A percentile compares a stretch with the other conserved stretches of the same genome.
phyloP scores from a whole-genome alignment of 2,888 invertebrate species.

The Drosophila histrio region DNA sequence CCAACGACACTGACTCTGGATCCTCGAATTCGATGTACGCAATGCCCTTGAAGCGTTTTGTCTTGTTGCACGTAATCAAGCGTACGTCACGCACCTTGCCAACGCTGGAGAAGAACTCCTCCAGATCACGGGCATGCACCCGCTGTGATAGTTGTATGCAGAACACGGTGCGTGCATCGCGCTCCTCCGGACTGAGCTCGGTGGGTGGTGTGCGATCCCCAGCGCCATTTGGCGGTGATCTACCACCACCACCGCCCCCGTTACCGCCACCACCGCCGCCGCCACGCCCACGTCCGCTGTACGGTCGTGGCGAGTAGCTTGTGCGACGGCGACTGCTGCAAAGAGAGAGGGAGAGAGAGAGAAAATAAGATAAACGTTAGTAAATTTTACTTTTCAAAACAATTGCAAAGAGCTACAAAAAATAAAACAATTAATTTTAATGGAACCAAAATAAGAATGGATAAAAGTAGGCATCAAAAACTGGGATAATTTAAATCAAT shows the following conservation, averaged over 20 bases:
- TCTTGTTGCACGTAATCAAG: slow-evolving; percentile 99
- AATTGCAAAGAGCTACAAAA: too few relatives aligned
- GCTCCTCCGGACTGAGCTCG: slow-evolving; percentile 97
- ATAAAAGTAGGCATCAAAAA: too few relatives aligned
- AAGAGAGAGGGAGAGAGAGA: not conserved
- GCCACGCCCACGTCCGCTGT: slow-evolving; percentile 81
- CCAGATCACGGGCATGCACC: slow-evolving; percentile 96
- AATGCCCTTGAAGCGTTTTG: slow-evolving; percentile 98
- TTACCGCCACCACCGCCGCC: slow-evolving; percentile 78
- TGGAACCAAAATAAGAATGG: too few relatives aligned
- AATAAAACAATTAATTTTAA: too few relatives aligned
- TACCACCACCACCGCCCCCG: slow-evolving; percentile 67
- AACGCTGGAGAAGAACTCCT: slow-evolving; percentile 99
- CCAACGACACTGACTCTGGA: slow-evolving; percentile 98
- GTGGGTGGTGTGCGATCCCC: slow-evolving; percentile 87
- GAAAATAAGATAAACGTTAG: not conserved
- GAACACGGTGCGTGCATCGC: slow-evolving; percentile 99
- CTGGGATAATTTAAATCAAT: too few relatives aligned
- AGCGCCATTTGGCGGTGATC: slow-evolving; percentile 85
- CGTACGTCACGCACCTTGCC: slow-evolving; percentile 99
- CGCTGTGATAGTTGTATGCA: slow-evolving; percentile 99
- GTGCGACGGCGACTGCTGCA: slow-evolving; percentile 80
- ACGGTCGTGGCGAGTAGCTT: slow-evolving; percentile 84
- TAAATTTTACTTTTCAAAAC: not conserved
- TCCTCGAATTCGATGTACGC: slow-evolving; percentile 99